These are phyloP conservation scores for Rhadina sibilatrix DNA, from an alignment of 2,113 vertebrate genomes.

Conservation along the genomic window DNA sequence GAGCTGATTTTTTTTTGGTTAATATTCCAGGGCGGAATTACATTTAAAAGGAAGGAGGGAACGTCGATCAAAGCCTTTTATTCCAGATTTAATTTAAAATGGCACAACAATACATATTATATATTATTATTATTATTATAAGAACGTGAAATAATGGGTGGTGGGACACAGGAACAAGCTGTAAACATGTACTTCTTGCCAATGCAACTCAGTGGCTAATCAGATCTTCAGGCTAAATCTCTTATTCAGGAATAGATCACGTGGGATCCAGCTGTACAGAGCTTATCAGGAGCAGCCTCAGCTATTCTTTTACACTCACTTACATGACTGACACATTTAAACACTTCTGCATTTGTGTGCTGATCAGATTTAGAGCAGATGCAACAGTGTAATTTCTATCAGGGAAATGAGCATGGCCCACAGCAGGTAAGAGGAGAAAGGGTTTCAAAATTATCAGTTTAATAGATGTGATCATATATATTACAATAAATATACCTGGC, in stretches of 20 bases:
- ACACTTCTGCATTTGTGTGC: neutral
- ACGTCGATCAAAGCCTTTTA: neutral
- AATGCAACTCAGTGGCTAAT: fast-evolving
- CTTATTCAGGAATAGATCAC: neutral
- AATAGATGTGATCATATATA: neutral
- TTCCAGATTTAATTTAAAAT: neutral
- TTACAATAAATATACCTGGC: neutral
- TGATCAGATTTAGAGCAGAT: neutral
- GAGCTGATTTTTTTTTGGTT: neutral
- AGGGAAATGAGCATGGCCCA: neutral
- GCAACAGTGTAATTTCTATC: neutral
- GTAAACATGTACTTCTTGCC: neutral
- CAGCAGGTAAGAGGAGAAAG: neutral
- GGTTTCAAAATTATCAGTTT: neutral
- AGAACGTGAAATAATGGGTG: neutral
- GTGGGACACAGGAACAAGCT: neutral
- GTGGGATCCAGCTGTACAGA: neutral
- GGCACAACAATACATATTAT: neutral
- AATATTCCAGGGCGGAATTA: neutral
- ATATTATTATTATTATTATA: neutral
- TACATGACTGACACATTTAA: neutral
- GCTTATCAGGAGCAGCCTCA: neutral
- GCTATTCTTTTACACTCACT: neutral
- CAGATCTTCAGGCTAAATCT: neutral
- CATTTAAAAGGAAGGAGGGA: neutral